Conservation (phyloP, 2,797 vertebrate species). For the Anabas testudineus region DNA sequence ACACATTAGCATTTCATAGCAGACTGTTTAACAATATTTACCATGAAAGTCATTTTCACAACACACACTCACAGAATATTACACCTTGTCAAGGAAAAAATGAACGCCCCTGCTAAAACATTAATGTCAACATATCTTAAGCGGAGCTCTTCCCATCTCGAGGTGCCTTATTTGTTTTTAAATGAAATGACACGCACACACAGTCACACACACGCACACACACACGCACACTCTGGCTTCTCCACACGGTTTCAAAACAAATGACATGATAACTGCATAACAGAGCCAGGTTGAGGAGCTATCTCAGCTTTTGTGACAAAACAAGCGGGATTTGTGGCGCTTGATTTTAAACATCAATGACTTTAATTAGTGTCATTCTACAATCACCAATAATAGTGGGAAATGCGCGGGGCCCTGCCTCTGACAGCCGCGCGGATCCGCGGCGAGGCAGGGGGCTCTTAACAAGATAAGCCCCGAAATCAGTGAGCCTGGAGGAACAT, state of each 20-base stretch:
- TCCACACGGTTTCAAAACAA: conserved; percentile 66
- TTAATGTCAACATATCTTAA: conserved; percentile 47
- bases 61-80: conserved; percentile 6
- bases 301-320: conserved; percentile 69
- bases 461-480: conserved; percentile 78
- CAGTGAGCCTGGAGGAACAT: conserved; percentile 68
- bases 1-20: not conserved
- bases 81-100: conserved; percentile 28
- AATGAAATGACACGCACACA: no score
- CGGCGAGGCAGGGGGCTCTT: conserved; percentile 64
- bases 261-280: conserved; percentile 59
- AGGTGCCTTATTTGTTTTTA: conserved; percentile 16
- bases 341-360: conserved; percentile 78
- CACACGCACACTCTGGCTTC: conserved; percentile 24
- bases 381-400: conserved; percentile 63
- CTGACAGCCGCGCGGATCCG: conserved; percentile 56
- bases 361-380: conserved; percentile 79
- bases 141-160: conserved; percentile 29
- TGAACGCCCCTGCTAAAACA: conserved; percentile 34
- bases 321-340: conserved; percentile 58
- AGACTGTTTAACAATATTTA: not conserved
- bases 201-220: no score
- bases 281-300: conserved; percentile 42
- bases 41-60: not conserved
- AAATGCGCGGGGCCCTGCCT: conserved; percentile 25